Evolutionary conservation across 2,797 vertebrate genomes (phyloP).

Genomic region (Platalea minor): DNA sequence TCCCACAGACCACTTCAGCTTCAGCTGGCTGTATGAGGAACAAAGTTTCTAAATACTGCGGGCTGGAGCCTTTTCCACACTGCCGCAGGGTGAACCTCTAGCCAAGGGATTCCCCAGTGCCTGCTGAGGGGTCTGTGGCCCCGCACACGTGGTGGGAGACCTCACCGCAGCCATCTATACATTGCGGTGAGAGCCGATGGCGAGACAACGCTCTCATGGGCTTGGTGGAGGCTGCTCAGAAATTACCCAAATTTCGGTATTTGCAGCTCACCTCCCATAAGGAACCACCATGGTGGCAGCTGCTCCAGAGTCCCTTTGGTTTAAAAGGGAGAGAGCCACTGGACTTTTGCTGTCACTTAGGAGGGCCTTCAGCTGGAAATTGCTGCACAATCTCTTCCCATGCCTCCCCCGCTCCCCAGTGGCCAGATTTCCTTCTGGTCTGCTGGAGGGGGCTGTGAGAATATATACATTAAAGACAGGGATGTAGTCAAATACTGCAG

Average conservation of each 20-base stretch:
- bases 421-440: conserved; percentile 55
- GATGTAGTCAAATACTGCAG: conserved; percentile 3
- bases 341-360: not conserved
- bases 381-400: conserved; percentile 34
- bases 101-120: not conserved
- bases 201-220: rapidly evolving
- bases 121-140: not conserved
- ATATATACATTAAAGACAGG: conserved; percentile 41
- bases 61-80: not conserved
- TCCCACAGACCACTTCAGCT: not conserved
- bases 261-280: not conserved
- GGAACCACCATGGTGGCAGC: not conserved
- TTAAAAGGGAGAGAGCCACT: not conserved
- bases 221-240: not conserved
- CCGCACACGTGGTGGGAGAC: rapidly evolving
- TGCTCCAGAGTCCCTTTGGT: not conserved
- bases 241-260: not conserved
- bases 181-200: rapidly evolving
- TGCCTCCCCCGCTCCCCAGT: conserved; percentile 29
- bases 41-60: not conserved
- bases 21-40: not conserved
- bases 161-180: not conserved
- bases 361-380: not conserved
- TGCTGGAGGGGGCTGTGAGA: conserved; percentile 34
- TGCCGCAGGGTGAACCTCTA: not conserved